Base-by-base conservation (phyloP, 2,888 invertebrate species). In the Lamellibrachia satsuma region DNA sequence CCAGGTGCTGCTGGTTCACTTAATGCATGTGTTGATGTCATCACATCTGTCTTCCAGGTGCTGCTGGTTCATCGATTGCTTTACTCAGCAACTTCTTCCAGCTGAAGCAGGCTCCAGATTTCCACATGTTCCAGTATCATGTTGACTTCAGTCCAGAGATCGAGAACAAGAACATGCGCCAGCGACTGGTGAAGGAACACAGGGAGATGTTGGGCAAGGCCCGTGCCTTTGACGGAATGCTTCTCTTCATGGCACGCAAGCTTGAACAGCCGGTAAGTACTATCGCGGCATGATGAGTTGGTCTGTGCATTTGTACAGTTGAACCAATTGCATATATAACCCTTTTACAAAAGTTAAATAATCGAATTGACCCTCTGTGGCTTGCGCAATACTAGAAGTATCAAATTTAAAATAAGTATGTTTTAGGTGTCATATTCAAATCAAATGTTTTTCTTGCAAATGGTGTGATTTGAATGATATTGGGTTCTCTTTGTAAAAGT, bases 221-320 rank as follows among this genome's bases (percentile, higher is more conserved):
- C 0, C 94, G 94, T 22, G 95, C 95, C 2, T 96, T 96, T 94
- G 96, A 96, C 95, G 96, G 96, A 15, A 95, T 94, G 94, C 94
- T 95, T 6, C 94, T 96, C 6, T 96, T 95, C 93, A 93, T 96
- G 52, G 95, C 96, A 0, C 94, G 93, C 6, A 94, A 95, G 90
- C 94, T 96, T 3, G 94, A 94, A 7, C 92, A 96, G 55, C 94
- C 95, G 92, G 96, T 95, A 52, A 92, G 92, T 55, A 8, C 51
- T 90, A 15, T 15, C 11, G n/a, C 75, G n/a, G 75, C n/a, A 75
- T 75, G 22, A 22, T 75, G 22, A 39, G 39, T 39, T 39, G 39
- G 39, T 39, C 92, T 60, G 39, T 52, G 75, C 75, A 55, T 92
- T 92, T n/a, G 57, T 27, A 39, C 9, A 90, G 92, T 90, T 22